Evolutionary conservation across 2,113 vertebrate species (phyloP), one percentile per base, ranked within the genome.

Genomic region (Chelonoidis abingdonii): DNA sequence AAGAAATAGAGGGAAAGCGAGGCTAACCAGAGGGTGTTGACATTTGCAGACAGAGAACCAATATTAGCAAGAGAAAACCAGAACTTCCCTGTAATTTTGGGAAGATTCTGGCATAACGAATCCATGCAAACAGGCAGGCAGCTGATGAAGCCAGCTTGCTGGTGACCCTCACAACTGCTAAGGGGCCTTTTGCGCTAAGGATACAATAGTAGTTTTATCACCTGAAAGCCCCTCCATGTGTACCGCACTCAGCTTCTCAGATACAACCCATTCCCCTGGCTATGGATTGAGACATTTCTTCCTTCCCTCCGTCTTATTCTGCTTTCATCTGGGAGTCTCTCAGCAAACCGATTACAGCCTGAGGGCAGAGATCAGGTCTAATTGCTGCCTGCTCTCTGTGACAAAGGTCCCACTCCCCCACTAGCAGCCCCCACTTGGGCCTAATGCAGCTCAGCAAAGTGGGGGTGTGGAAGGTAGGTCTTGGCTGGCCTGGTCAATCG

Each of bases 21-120:
- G 16, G 62, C 0, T 0, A 69, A 65, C 79, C 2, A 0, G 35
- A 10, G 79, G 62, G 52, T 4, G 49, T 10, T 44, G 52, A 86
- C 29, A 16, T 31, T 83, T 5, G 0, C 0, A 0, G 81, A 3
- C 22, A 78, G 17, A 11, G 1, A 12, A 56, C 53, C 0, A 35
- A 35, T 62, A 31, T 62, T 16, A 0, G 44, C 38, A 0, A 0
- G 44, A 54, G 12, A 0, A 57, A 0, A 5, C n/a, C 72, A 19
- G 59, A 6, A 11, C 11, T 35, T 13, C 0, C 5, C 35, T 9
- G 62, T n/a, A 69, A n/a, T 69, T n/a, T 17, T 76, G 1, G 75
- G 24, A n/a, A 10, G 0, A 0, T 47, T 17, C 13, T 31, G 85
- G 57, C 3, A 44, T 44, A 19, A 35, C 2, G 50, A 49, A 88